phyloP scores from a whole-genome alignment of 2,113 vertebrate genomes.

The Sitta europaea region DNA sequence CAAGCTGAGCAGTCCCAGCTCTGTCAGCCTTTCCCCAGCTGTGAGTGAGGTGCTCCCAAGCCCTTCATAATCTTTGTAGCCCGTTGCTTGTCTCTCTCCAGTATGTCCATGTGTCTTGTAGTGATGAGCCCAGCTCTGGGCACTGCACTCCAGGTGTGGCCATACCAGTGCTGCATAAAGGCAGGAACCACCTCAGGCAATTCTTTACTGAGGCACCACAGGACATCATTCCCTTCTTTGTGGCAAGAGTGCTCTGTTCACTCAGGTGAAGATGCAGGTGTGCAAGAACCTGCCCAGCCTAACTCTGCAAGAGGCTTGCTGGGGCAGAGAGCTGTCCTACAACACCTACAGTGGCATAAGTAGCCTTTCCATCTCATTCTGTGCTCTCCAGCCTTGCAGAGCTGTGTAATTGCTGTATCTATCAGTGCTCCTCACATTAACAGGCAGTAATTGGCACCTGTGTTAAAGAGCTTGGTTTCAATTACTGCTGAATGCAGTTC shows the following conservation, averaged over 20 bases:
- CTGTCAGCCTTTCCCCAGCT: not conserved
- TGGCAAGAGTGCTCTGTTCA: accelerated
- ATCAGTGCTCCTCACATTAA: not conserved
- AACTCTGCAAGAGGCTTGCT: not conserved
- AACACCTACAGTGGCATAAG: not conserved
- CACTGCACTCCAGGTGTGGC: not conserved
- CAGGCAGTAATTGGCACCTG: slow-evolving; percentile 28
- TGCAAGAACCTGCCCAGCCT: not conserved
- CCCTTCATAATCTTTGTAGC: not conserved
- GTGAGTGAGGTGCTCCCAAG: not conserved
- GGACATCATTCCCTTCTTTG: accelerated
- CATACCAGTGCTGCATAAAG: not conserved
- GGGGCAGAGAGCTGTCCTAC: not conserved
- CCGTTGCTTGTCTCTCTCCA: not conserved
- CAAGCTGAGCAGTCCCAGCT: not conserved
- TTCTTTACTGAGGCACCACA: not conserved
- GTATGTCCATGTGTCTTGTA: not conserved
- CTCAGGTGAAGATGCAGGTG: not conserved
- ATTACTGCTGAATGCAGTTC: slow-evolving; percentile 8
- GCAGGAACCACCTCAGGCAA: not conserved
- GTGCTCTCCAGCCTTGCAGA: not conserved
- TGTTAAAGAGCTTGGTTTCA: slow-evolving; percentile 33
- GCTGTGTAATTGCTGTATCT: slow-evolving; percentile 9
- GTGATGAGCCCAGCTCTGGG: not conserved
- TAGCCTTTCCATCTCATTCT: not conserved